Evolutionary conservation across 1,140 invertebrate genomes (phyloP).

Genomic region (Drosophila persimilis): DNA sequence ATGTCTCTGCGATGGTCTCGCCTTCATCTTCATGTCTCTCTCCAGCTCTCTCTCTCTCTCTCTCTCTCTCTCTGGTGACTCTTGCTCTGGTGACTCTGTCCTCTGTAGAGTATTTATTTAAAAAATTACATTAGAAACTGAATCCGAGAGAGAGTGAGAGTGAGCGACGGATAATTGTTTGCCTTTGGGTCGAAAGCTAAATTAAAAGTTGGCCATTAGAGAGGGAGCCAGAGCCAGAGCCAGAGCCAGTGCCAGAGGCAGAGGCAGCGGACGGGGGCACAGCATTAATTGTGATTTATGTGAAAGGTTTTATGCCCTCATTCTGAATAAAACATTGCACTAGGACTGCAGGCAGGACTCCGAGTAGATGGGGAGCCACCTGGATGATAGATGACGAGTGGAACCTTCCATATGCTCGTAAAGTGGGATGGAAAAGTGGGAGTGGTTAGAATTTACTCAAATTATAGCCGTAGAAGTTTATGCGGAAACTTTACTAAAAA

Average conservation of each 20-base stretch:
- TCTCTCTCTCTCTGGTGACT: background rate
- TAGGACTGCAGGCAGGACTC: background rate
- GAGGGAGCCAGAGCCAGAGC: conserved; percentile 4
- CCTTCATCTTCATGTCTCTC: background rate
- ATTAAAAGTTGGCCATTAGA: conserved; percentile 58
- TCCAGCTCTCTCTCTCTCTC: background rate
- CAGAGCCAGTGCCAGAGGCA: background rate
- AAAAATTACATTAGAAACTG: conserved; percentile 44
- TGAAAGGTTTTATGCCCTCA: conserved; percentile 13
- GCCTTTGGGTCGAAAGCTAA: conserved; percentile 33
- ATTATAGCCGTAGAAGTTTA: too few relatives aligned
- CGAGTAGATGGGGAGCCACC: too few relatives aligned
- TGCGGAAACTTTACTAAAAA: too few relatives aligned
- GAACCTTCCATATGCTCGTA: too few relatives aligned
- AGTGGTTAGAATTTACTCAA: too few relatives aligned
- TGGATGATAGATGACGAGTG: too few relatives aligned
- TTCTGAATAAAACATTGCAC: conserved; percentile 19
- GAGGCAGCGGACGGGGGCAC: background rate
- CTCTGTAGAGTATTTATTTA: conserved; percentile 36
- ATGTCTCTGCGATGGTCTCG: conserved; percentile 18
- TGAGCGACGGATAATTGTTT: conserved; percentile 31
- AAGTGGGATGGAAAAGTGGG: too few relatives aligned
- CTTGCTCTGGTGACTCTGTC: too few relatives aligned
- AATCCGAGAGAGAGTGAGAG: conserved; percentile 24
- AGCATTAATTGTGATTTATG: conserved; percentile 65